Conservation (phyloP, 1,140 invertebrate species). For the Eurosta solidaginis region DNA sequence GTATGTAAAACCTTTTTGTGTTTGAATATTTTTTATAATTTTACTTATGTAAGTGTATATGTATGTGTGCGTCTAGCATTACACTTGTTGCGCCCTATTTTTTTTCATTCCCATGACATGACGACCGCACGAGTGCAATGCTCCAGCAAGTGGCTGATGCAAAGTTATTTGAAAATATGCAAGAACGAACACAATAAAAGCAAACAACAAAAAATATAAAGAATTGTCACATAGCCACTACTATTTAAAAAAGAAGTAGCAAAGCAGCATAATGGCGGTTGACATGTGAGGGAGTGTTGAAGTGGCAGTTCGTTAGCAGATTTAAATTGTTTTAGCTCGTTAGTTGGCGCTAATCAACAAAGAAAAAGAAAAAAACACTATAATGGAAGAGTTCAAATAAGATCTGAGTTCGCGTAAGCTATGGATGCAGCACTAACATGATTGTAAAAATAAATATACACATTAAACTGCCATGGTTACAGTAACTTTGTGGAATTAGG, state of each 20-base stretch:
- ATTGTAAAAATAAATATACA: neutral
- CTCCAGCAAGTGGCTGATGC: neutral
- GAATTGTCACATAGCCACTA: neutral
- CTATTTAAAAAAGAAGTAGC: neutral
- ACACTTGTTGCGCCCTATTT: slow-evolving; percentile 10
- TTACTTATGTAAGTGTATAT: neutral
- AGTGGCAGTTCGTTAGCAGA: neutral
- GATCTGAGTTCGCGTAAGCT: neutral
- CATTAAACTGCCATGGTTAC: neutral
- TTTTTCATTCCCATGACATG: slow-evolving; percentile 23
- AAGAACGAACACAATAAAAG: neutral
- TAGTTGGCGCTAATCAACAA: too few relatives aligned
- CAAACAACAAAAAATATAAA: neutral
- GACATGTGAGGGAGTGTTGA: neutral
- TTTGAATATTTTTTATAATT: neutral
- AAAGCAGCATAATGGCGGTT: neutral
- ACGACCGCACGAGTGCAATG: neutral
- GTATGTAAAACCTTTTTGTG: neutral
- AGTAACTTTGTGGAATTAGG: neutral
- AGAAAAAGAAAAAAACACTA: too few relatives aligned
- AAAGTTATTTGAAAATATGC: neutral
- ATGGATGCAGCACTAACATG: neutral
- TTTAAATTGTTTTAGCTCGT: too few relatives aligned
- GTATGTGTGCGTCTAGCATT: neutral
- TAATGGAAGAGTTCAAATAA: neutral